Evolutionary conservation across 2,888 invertebrate genomes (phyloP), one percentile per base, ranked within the genome.

Genomic region (Corythucha ciliata): DNA sequence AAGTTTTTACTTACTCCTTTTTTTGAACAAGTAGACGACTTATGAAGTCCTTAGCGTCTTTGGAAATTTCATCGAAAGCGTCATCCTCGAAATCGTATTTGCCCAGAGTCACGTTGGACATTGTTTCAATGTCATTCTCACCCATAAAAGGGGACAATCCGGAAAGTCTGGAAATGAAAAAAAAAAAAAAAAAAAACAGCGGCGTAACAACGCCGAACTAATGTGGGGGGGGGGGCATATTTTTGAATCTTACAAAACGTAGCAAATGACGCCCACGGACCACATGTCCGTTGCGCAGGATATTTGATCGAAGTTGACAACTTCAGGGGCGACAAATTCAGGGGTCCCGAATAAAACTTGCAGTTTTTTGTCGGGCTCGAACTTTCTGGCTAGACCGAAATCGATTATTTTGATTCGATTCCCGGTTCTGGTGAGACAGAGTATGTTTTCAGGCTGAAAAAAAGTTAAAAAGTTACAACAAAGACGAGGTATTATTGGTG

Each of bases 121-220:
- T 91, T 7, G 97, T 98, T 69, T 96, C 93, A 61, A 90, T 83
- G 69, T 97, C 97, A 40, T 86, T 91, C 67, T 92, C 90, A 1
- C 97, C 97, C 90, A 97, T 92, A 72, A 98, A 98, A 12, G 97
- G 97, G 5, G 96, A 97, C 54, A 98, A 72, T 4, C 97, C 97
- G 26, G 96, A 96, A 62, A 97, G 72, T 61, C 88, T 89, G 69
- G 14, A 62, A 53, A 29, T 52, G 36, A 49, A 33, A 4, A n/a
- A n/a, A n/a, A n/a, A n/a, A n/a, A n/a, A n/a, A n/a, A n/a, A n/a
- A n/a, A n/a, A n/a, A n/a, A n/a, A n/a, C n/a, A n/a, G n/a, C n/a
- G n/a, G n/a, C n/a, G n/a, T n/a, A n/a, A n/a, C n/a, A 27, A 49
- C 4, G 1, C 2, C 16, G 14, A 7, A 47, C n/a, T 27, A n/a